Percentiles rank a stretch among this genome's conserved stretches.
Conservation (phyloP, 2,888 invertebrate species). For the Folsomia candida region DNA sequence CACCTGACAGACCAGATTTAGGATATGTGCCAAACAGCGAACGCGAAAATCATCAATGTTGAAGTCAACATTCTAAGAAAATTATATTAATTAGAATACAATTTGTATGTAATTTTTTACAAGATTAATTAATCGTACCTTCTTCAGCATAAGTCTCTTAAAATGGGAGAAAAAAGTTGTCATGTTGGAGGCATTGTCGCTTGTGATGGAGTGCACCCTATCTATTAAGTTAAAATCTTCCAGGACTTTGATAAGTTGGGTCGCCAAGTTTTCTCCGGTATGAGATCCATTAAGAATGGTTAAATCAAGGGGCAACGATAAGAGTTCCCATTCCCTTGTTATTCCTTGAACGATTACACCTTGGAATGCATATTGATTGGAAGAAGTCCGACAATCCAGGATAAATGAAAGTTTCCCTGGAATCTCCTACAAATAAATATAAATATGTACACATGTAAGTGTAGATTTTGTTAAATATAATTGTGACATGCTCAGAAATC, state of each 20-base stretch:
- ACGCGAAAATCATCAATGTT: slow-evolving; percentile 8
- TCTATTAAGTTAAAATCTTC: slow-evolving; percentile 3
- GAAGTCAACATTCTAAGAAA: slow-evolving; percentile 1
- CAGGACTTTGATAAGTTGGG: neutral
- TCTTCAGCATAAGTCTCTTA: too few species aligned
- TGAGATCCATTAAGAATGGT: slow-evolving; percentile 18
- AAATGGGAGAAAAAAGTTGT: slow-evolving; percentile 17
- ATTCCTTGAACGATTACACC: slow-evolving; percentile 14
- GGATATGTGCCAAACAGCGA: slow-evolving; percentile 29
- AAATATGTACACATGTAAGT: too few species aligned
- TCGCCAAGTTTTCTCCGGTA: slow-evolving; percentile 23
- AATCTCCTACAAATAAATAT: neutral
- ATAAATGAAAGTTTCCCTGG: slow-evolving; percentile 14
- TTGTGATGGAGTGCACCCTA: slow-evolving; percentile 16
- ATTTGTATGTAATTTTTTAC: neutral
- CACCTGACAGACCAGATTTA: slow-evolving; percentile 22
- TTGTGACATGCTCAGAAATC: too few species aligned
- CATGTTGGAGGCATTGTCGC: slow-evolving; percentile 29
- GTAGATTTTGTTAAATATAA: too few species aligned
- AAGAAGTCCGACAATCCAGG: too few species aligned
- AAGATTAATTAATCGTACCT: too few species aligned
- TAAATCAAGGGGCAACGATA: slow-evolving; percentile 8
- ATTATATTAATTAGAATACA: neutral
- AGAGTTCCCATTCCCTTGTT: slow-evolving; percentile 14
- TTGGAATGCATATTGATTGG: too few species aligned